Evolutionary conservation across 1,140 invertebrate species (phyloP).

Genomic region (Drosophila albomicans): DNA sequence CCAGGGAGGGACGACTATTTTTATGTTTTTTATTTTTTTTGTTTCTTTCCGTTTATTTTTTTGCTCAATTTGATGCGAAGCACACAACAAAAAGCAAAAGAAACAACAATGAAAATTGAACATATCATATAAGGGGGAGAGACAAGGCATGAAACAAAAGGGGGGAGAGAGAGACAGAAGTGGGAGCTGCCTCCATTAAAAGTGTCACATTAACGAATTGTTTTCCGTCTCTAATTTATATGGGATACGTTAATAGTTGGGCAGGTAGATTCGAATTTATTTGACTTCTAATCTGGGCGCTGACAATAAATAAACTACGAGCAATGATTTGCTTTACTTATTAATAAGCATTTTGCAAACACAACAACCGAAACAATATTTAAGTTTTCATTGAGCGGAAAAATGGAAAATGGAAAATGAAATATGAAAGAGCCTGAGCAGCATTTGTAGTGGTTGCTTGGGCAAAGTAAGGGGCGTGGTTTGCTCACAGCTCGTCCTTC

Average conservation of each 20-base stretch:
- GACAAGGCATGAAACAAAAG: neutral
- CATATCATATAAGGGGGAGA: slow-evolving; percentile 1
- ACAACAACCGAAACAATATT: neutral
- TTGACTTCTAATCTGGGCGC: slow-evolving; percentile 42
- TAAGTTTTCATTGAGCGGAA: slow-evolving; percentile 45
- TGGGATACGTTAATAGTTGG: slow-evolving; percentile 51
- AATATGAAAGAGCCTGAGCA: slow-evolving; percentile 22
- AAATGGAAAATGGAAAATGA: neutral
- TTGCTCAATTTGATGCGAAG: slow-evolving; percentile 60
- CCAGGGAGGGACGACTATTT: slow-evolving; percentile 48
- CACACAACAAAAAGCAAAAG: slow-evolving; percentile 32
- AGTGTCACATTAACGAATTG: slow-evolving; percentile 83
- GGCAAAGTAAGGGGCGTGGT: slow-evolving; percentile 55
- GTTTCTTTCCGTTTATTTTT: slow-evolving; percentile 45
- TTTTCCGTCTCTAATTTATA: slow-evolving; percentile 68
- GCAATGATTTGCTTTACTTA: neutral
- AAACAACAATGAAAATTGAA: slow-evolving; percentile 41
- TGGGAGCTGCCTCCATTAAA: slow-evolving; percentile 63
- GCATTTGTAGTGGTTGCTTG: neutral
- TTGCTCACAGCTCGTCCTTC: slow-evolving; percentile 59
- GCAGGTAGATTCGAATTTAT: slow-evolving; percentile 74
- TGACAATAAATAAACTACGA: slow-evolving; percentile 36
- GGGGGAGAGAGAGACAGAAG: neutral
- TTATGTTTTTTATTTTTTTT: slow-evolving; percentile 46
- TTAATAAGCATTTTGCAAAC: slow-evolving; percentile 69